Base-by-base conservation (phyloP, 2,888 invertebrate species). In the Falcaria lacertinaria region DNA sequence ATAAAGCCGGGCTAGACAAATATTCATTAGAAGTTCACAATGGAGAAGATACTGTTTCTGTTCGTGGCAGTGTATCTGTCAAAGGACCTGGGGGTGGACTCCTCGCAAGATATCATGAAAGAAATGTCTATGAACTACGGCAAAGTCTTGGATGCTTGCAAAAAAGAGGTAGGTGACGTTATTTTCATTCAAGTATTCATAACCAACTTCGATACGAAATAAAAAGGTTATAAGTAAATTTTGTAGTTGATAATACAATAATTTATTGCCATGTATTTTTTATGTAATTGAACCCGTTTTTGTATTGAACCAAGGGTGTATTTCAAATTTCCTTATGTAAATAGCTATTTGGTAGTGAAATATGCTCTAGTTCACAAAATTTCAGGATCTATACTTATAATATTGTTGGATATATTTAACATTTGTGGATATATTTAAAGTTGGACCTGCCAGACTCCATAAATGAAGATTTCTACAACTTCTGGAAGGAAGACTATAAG, bases 401-500 rank as follows among this genome's bases (percentile, higher is more conserved):
- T 7, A 5, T 34, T 15, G 15, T 15, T 14, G n/a, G 11, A 6
- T 13, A 13, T n/a, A 17, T 36, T 19, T 11, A 15, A 14, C 11
- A 25, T 22, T 8, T 5, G 8, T 1, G 0, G 3, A 33, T 8
- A 8, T n/a, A 17, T 22, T n/a, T 43, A 4, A 52, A 79, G 79
- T 50, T 74, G 55, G 55, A 66, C 11, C 60, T 80, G 0, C 67
- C 74, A 0, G 76, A 78, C 4, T 33, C 66, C 0, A 62, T 74
- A 14, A 48, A 55, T 4, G 33, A 45, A 7, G 80, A 81, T 33
- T 73, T 81, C 52, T 54, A 50, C 44, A 77, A 79, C 51, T 80
- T 76, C 63, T 81, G 81, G 80, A 74, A 65, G 41, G 70, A 67
- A 4, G 80, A 54, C 25, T 67, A 68, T 28, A 65, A 61, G 43